Conservation (phyloP, 2,113 vertebrate genomes). For the Macquaria australasica region DNA sequence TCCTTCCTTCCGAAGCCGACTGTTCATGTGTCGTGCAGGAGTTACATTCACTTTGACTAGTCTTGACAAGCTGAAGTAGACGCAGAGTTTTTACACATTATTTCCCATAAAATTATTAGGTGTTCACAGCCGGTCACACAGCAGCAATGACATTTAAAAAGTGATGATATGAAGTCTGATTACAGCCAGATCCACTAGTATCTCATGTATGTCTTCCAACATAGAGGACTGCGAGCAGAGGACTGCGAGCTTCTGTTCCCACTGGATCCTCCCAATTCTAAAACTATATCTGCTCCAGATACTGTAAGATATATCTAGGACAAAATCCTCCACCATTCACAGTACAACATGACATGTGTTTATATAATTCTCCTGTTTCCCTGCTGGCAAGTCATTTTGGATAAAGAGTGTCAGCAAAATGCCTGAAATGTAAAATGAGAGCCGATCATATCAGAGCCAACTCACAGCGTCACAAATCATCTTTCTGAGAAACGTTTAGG, state of each 20-base stretch:
- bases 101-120: too few relatives aligned
- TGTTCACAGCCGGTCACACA: background rate
- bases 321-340: background rate
- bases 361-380: conserved; percentile 26
- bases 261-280: background rate
- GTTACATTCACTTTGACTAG: too few relatives aligned
- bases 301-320: background rate
- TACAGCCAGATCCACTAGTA: background rate
- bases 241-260: background rate
- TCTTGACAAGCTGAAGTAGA: too few relatives aligned
- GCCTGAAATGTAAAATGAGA: conserved; percentile 52
- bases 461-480: conserved; percentile 29
- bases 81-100: too few relatives aligned
- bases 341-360: conserved; percentile 48
- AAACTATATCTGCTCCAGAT: conserved; percentile 16
- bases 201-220: background rate
- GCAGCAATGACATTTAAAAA: background rate
- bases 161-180: background rate
- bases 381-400: conserved; percentile 15
- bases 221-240: background rate
- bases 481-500: background rate
- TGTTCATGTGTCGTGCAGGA: too few relatives aligned
- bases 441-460: conserved; percentile 5
- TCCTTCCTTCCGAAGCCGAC: background rate
- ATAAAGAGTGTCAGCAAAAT: conserved; percentile 56